A percentile compares a stretch with the other conserved stretches of the same genome.
Evolutionary conservation across 1,140 invertebrate species (phyloP).

Genomic region (Drosophila kohkoa): DNA sequence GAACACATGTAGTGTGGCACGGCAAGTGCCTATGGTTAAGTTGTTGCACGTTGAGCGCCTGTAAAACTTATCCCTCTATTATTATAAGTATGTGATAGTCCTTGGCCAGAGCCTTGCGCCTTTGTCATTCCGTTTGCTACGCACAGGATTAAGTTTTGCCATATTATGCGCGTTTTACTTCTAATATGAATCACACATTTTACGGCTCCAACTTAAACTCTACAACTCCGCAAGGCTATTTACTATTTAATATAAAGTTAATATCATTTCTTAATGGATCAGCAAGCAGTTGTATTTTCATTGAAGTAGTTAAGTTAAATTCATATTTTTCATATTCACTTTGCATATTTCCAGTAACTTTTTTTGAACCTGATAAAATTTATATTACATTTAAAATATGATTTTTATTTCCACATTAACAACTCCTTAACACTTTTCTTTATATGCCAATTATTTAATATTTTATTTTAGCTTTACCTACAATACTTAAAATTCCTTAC

Average conservation of each 20-base stretch:
- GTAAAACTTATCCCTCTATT: slow-evolving; percentile 44
- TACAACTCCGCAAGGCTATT: no score
- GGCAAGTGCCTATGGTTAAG: slow-evolving; percentile 43
- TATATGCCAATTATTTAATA: no score
- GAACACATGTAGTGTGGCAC: slow-evolving; percentile 1
- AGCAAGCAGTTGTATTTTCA: no score
- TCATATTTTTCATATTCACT: not conserved
- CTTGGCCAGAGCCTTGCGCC: not conserved
- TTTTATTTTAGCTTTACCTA: no score
- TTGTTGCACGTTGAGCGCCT: slow-evolving; percentile 39
- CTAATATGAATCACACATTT: no score
- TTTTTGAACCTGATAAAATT: not conserved
- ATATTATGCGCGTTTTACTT: not conserved
- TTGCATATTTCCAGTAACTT: not conserved
- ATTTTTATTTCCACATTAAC: no score
- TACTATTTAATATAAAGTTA: no score
- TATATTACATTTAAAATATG: no score
- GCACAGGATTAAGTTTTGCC: not conserved
- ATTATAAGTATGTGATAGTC: slow-evolving; percentile 13
- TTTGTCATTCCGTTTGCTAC: slow-evolving; percentile 31
- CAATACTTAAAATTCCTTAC: no score
- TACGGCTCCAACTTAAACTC: no score
- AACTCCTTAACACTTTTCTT: no score
- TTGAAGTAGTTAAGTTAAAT: not conserved
- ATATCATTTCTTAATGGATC: no score